These are phyloP conservation scores for Myopa tessellatipennis DNA, from an alignment of 2,888 invertebrate species.

Conservation along the genomic window DNA sequence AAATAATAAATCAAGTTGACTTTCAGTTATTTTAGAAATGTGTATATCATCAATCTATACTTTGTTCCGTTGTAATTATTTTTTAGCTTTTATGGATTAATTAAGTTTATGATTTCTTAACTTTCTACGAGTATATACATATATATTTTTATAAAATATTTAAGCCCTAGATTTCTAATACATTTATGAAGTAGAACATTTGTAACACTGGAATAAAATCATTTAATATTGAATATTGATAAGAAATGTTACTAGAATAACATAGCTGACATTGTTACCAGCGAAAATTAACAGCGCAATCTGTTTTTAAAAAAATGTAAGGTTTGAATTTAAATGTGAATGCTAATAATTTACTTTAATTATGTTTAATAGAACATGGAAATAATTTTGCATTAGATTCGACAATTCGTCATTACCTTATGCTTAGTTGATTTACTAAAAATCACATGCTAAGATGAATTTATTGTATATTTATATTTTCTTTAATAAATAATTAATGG, in stretches of 20 bases:
- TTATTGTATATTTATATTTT: slow-evolving; percentile 7
- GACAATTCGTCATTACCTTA: no score
- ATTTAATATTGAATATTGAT: slow-evolving; percentile 7
- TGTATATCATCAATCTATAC: neutral
- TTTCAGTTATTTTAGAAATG: neutral
- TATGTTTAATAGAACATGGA: neutral
- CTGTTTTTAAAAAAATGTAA: no score
- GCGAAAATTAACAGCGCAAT: no score
- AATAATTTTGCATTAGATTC: neutral
- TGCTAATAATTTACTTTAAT: neutral
- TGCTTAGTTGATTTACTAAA: neutral
- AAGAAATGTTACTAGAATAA: neutral
- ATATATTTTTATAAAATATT: slow-evolving; percentile 24
- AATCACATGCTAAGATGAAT: neutral
- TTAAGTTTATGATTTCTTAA: slow-evolving; percentile 30
- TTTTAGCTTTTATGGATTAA: slow-evolving; percentile 13
- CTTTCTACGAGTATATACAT: slow-evolving; percentile 17
- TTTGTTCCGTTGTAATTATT: slow-evolving; percentile 24
- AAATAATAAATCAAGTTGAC: neutral
- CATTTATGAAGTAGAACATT: neutral
- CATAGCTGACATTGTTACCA: no score
- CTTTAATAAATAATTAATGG: slow-evolving; percentile 31
- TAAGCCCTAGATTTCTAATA: slow-evolving; percentile 29
- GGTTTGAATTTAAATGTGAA: no score
- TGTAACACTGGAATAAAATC: slow-evolving; percentile 1